These are phyloP conservation scores for Sebastes paucispinis DNA, from an alignment of 2,797 vertebrate genomes.

Conservation along the genomic window DNA sequence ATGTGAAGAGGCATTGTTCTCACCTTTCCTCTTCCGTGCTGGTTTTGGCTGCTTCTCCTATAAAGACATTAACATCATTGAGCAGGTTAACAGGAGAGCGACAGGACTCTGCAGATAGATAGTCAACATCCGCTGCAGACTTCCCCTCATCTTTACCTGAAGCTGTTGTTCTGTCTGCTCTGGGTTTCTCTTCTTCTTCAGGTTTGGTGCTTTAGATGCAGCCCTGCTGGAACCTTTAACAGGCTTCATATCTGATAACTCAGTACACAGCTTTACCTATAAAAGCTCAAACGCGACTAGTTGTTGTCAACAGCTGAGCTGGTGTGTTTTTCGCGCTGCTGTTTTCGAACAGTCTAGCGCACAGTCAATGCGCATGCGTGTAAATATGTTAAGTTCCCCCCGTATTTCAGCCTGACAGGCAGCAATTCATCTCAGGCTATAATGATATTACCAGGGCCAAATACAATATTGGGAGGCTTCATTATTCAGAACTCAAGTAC, in stretches of 20 bases:
- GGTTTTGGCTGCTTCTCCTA: constrained; percentile 29
- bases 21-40: constrained; percentile 60
- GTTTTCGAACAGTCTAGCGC: constrained; percentile 3
- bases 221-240: constrained; percentile 64
- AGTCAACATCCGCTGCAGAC: no score
- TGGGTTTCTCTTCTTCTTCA: constrained; percentile 25
- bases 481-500: background rate
- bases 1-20: background rate
- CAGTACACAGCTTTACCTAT: rapidly evolving
- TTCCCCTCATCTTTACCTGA: constrained; percentile 30
- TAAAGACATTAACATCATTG: background rate
- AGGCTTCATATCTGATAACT: constrained; percentile 57
- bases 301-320: background rate
- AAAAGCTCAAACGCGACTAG: rapidly evolving
- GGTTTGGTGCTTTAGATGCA: constrained; percentile 48
- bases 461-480: rapidly evolving
- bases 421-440: background rate
- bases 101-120: no score
- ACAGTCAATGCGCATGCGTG: constrained; percentile 23
- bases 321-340: constrained; percentile 39
- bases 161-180: background rate
- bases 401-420: background rate
- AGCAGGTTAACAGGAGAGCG: background rate
- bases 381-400: rapidly evolving
- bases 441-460: rapidly evolving